Evolutionary conservation across 2,113 vertebrate genomes (phyloP), one percentile per base, ranked within the genome.

Genomic region (Lycaon pictus): DNA sequence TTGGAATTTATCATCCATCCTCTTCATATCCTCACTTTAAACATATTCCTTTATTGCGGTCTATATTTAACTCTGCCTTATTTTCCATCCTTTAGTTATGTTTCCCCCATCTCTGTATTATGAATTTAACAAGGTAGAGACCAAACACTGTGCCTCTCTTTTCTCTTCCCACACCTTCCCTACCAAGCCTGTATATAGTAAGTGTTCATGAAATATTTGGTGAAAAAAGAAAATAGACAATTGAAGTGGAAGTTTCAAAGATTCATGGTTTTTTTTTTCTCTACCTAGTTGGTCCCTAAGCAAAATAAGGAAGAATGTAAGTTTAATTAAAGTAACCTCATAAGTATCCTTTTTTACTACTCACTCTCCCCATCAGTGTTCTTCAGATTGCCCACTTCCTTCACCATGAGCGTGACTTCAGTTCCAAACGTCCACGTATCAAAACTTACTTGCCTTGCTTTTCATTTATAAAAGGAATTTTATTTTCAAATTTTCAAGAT

Each of bases 401-500:
- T 86, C 10, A 43, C 20, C 43, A 6, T 58, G 62, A 25, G 29
- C 48, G 37, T 77, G 48, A 8, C 3, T 1, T 67, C n/a, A 71
- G 2, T 83, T 72, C 37, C 53, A 88, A 80, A 48, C 5, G 8
- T 53, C 8, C 7, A 20, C 2, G 2, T 65, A 43, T 17, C 72
- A 65, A 51, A 84, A 72, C 29, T 56, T 51, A 27, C 55, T n/a
- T 72, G 16, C 62, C 12, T 80, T 91, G 25, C 11, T 87, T 90
- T 16, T 20, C 51, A 37, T 69, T 93, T 86, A 35, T 84, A 58
- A 81, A 69, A 71, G 12, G 2, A 76, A 81, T 80, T n/a, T 43
- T 35, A 48, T 80, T 69, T 96, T 88, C 35, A 92, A 4, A 72
- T 65, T 93, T 97, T 92, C 32, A 83, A 60, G 37, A 29, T 82